A percentile compares a stretch with the other conserved stretches of the same genome.
Conservation (phyloP, 2,888 invertebrate species). For the Sepioteuthis lessoniana region DNA sequence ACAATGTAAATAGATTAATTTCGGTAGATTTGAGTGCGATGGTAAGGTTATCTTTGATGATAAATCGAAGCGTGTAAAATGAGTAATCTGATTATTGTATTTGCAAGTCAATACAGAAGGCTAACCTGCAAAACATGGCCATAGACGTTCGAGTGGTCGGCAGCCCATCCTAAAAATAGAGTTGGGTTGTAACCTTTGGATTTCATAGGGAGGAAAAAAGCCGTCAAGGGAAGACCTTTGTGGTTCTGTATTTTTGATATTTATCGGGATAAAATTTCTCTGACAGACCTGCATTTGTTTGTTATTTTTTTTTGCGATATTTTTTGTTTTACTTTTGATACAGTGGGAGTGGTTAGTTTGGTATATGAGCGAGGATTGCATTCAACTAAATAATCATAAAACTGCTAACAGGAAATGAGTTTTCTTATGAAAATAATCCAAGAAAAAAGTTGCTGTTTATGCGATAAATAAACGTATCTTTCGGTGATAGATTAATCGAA, state of each 20-base stretch:
- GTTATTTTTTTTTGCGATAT: neutral
- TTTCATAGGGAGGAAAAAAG: neutral
- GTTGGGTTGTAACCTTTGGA: neutral
- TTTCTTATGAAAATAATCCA: neutral
- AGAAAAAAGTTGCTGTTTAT: neutral
- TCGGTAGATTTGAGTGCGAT: neutral
- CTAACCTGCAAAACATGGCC: neutral
- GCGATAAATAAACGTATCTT: neutral
- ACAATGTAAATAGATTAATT: conserved; percentile 6
- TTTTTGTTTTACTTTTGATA: neutral
- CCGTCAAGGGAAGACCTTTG: neutral
- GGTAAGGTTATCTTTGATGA: neutral
- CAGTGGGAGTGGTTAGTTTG: neutral
- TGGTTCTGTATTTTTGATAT: neutral
- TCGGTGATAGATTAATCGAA: too few relatives aligned
- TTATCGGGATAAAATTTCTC: neutral
- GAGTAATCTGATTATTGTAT: neutral
- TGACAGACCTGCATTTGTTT: neutral
- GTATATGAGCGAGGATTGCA: neutral
- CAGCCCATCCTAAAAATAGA: neutral
- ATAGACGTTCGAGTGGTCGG: neutral
- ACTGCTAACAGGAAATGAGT: neutral
- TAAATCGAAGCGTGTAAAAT: neutral
- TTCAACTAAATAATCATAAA: neutral
- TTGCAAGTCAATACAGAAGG: neutral